These are phyloP conservation scores for Pristionchus fissidentatus DNA, from an alignment of 2,888 invertebrate genomes.

Conservation along the genomic window DNA sequence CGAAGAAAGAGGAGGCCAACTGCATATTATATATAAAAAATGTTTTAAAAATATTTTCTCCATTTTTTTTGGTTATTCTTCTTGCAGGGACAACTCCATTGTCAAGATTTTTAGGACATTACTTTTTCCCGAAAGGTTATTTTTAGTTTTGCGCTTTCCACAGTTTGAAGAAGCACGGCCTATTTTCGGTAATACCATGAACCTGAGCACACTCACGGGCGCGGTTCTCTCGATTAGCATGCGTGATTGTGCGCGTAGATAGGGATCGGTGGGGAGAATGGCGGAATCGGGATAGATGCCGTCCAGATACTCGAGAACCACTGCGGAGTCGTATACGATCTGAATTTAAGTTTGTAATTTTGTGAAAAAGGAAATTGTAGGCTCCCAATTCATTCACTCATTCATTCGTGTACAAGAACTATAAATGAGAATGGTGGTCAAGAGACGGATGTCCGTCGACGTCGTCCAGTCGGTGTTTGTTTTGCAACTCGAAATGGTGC, in stretches of 20 bases:
- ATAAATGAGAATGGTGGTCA: no score
- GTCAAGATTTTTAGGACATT: neutral
- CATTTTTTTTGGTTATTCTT: neutral
- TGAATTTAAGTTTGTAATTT: no score
- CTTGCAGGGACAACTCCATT: neutral
- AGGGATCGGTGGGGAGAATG: constrained; percentile 83
- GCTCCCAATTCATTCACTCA: no score
- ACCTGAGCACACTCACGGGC: constrained; percentile 47
- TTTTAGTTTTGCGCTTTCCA: neutral
- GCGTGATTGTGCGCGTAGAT: constrained; percentile 83
- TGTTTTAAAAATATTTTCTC: neutral
- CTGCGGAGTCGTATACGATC: constrained; percentile 85
- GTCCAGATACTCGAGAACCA: constrained; percentile 87
- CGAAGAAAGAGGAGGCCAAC: constrained; percentile 55
- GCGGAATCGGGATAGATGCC: constrained; percentile 83
- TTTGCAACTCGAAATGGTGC: no score
- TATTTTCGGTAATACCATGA: neutral
- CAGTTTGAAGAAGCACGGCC: no score
- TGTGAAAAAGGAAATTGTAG: no score
- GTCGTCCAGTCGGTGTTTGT: no score
- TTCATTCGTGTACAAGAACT: no score
- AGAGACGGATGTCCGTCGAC: no score
- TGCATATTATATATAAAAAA: constrained; percentile 40
- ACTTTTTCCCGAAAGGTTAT: no score
- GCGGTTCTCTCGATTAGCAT: constrained; percentile 83